Conservation (phyloP, 1,140 invertebrate species). For the Episyrphus balteatus region DNA sequence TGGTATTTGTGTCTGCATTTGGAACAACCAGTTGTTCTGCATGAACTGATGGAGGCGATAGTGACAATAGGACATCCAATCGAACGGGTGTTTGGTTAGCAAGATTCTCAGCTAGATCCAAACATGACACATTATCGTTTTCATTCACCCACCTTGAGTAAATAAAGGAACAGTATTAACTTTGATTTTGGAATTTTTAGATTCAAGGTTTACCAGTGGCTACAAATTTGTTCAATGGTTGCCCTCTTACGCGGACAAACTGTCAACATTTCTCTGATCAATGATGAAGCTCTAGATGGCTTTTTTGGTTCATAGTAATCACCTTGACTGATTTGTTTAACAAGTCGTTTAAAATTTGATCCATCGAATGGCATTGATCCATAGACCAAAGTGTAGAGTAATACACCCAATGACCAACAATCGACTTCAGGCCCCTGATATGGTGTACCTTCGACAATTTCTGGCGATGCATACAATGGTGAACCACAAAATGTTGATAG, state of each 20-base stretch:
- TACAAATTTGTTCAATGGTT: conserved; percentile 87
- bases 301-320: conserved; percentile 95
- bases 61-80: conserved; percentile 73
- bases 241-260: conserved; percentile 81
- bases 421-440: conserved; percentile 95
- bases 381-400: conserved; percentile 96
- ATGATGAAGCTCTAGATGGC: conserved; percentile 87
- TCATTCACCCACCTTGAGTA: conserved; percentile 67
- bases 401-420: conserved; percentile 94
- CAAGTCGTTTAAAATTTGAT: conserved; percentile 92
- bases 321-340: conserved; percentile 93
- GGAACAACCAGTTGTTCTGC: conserved; percentile 56
- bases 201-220: conserved; percentile 57
- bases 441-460: conserved; percentile 95
- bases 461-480: conserved; percentile 95
- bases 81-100: conserved; percentile 82
- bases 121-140: conserved; percentile 69
- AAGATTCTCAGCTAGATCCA: conserved; percentile 76
- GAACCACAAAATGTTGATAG: conserved; percentile 95
- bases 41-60: conserved; percentile 58
- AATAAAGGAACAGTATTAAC: background rate
- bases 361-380: conserved; percentile 99
- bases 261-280: conserved; percentile 89
- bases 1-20: conserved; percentile 20
- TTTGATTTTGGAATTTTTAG: background rate